phyloP scores from a whole-genome alignment of 1,140 invertebrate species.

The Euschistus heros region DNA sequence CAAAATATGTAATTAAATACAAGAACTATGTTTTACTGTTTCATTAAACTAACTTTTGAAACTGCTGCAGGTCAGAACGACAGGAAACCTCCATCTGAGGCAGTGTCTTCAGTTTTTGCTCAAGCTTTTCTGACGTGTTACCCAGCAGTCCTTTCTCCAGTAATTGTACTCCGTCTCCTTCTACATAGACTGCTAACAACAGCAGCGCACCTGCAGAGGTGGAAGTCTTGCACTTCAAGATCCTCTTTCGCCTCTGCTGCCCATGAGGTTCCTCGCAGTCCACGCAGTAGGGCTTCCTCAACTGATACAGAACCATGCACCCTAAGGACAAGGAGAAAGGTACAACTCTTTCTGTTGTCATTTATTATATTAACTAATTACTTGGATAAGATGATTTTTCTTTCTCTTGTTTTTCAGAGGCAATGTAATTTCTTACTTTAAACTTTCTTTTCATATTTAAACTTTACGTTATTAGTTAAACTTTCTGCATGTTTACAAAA shows the following conservation, averaged over 20 bases:
- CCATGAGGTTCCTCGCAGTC: conserved; percentile 28
- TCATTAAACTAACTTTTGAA: too few relatives aligned
- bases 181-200: conserved; percentile 47
- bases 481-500: too few relatives aligned
- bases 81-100: conserved; percentile 28
- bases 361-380: too few relatives aligned
- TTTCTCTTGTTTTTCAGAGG: too few relatives aligned
- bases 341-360: conserved; percentile 19
- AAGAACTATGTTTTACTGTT: too few relatives aligned
- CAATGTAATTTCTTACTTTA: too few relatives aligned
- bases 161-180: conserved; percentile 47
- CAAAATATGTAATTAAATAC: too few relatives aligned
- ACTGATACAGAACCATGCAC: conserved; percentile 38
- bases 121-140: conserved; percentile 39
- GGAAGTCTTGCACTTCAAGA: conserved; percentile 40
- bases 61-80: background rate
- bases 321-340: conserved; percentile 35
- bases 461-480: too few relatives aligned
- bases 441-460: too few relatives aligned
- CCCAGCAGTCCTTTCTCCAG: conserved; percentile 45
- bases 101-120: conserved; percentile 32
- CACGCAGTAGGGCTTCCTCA: conserved; percentile 36
- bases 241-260: conserved; percentile 33
- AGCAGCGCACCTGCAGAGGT: conserved; percentile 35
- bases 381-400: too few relatives aligned